Evolutionary conservation across 2,113 vertebrate species (phyloP).

Genomic region (Microtus montanus): DNA sequence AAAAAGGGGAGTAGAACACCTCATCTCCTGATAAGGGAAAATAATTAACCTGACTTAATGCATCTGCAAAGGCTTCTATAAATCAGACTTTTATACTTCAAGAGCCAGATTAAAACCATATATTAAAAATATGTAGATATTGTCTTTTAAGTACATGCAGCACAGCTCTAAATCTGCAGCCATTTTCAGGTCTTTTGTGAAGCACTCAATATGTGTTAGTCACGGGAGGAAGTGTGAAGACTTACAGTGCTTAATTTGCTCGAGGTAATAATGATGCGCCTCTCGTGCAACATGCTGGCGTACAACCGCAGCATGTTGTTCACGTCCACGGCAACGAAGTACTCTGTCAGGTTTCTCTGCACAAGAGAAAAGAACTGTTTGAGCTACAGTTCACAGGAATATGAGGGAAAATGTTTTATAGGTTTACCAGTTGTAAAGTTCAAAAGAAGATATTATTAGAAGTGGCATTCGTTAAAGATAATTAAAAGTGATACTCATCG

Average conservation of each 20-base stretch:
- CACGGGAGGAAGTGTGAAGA: conserved; percentile 84
- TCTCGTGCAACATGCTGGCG: conserved; percentile 97
- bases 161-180: conserved; percentile 78
- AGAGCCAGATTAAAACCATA: conserved; percentile 83
- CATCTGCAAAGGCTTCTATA: conserved; percentile 82
- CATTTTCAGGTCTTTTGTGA: conserved; percentile 79
- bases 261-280: conserved; percentile 96
- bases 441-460: background rate
- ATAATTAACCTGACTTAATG: conserved; percentile 90
- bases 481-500: background rate
- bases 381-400: background rate
- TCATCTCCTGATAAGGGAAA: conserved; percentile 86
- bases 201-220: conserved; percentile 73
- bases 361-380: conserved; percentile 60
- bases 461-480: conserved; percentile 10
- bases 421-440: background rate
- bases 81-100: conserved; percentile 87
- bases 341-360: conserved; percentile 98
- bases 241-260: conserved; percentile 99
- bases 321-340: conserved; percentile 99
- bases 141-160: conserved; percentile 79
- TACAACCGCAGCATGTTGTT: conserved; percentile 98
- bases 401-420: conserved; percentile 10
- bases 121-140: conserved; percentile 82
- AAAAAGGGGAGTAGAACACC: conserved; percentile 81